Conservation (phyloP, 2,888 invertebrate species). For the Orgyia antiqua region DNA sequence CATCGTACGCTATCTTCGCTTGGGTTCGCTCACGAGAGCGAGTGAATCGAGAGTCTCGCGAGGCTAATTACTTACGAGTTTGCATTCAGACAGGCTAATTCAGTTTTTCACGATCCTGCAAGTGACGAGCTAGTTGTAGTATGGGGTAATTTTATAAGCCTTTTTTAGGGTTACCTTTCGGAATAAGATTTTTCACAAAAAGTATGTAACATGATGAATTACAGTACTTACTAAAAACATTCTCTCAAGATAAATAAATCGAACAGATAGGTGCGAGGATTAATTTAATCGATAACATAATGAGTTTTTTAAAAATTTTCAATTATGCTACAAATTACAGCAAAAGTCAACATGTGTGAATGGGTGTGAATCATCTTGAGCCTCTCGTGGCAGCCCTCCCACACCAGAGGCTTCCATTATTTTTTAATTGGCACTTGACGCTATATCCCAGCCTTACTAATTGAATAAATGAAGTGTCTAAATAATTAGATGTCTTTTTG, state of each 20-base stretch:
- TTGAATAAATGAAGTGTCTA: conserved; percentile 73
- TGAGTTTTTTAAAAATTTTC: too few species aligned
- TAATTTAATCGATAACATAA: too few species aligned
- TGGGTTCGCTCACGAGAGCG: conserved; percentile 69
- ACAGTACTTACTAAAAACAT: too few species aligned
- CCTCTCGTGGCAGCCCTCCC: conserved; percentile 47
- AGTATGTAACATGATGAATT: too few species aligned
- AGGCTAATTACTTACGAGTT: conserved; percentile 77
- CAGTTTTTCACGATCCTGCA: conserved; percentile 66
- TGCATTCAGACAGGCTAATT: conserved; percentile 71
- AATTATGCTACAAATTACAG: too few species aligned
- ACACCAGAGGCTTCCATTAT: conserved; percentile 60
- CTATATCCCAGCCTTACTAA: conserved; percentile 65
- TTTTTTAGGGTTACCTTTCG: conserved; percentile 27
- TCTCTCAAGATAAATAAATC: too few species aligned
- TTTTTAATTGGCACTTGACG: conserved; percentile 74
- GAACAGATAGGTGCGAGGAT: too few species aligned
- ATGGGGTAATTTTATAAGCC: conserved; percentile 31
- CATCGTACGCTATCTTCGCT: conserved; percentile 69
- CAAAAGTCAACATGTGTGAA: too few species aligned
- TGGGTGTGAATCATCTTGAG: conserved; percentile 55
- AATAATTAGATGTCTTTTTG: conserved; percentile 71
- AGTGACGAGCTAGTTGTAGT: conserved; percentile 52
- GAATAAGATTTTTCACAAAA: conserved; percentile 10
- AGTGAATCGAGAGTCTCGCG: conserved; percentile 70